Evolutionary conservation across 1,140 invertebrate genomes (phyloP), one percentile per base, ranked within the genome.

Genomic region (Plutomurus gul): DNA sequence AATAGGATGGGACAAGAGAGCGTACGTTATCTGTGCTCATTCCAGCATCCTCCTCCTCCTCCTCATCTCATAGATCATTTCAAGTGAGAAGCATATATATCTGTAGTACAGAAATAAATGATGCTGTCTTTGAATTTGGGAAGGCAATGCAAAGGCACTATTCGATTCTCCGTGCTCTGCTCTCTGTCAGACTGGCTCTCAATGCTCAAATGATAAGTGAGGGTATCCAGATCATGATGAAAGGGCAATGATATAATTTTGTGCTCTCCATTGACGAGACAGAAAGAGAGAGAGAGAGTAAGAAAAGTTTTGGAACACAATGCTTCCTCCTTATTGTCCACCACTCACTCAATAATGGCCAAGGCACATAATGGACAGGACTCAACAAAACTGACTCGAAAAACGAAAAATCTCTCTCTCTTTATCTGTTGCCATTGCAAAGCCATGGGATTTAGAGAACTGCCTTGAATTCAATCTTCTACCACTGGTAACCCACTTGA

Each of bases 151-250:
- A 60, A 73, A 33, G 25, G 56, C 30, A 65, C 13, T 43, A 43
- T 43, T n/a, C n/a, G n/a, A n/a, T n/a, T n/a, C n/a, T n/a, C n/a
- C n/a, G n/a, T n/a, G n/a, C n/a, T n/a, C n/a, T n/a, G n/a, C n/a
- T n/a, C n/a, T n/a, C n/a, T n/a, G n/a, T n/a, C n/a, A n/a, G n/a
- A n/a, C n/a, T n/a, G n/a, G n/a, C n/a, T n/a, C n/a, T 65, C 72
- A 81, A 79, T 81, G 80, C 77, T 77, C 56, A 65, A 30, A 33
- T 65, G 56, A 65, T 33, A 65, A 33, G 51, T 81, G 79, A 72
- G 78, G 82, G 60, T 83, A 81, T 80, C 82, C 80, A 81, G 71
- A 81, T 80, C 78, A 81, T 80, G 78, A 78, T 79, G 72, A 77
- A 76, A 71, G 73, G 51, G 73, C 36, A 78, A 77, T 77, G 60